Conservation (phyloP, 2,797 vertebrate species). For the Platalea minor region DNA sequence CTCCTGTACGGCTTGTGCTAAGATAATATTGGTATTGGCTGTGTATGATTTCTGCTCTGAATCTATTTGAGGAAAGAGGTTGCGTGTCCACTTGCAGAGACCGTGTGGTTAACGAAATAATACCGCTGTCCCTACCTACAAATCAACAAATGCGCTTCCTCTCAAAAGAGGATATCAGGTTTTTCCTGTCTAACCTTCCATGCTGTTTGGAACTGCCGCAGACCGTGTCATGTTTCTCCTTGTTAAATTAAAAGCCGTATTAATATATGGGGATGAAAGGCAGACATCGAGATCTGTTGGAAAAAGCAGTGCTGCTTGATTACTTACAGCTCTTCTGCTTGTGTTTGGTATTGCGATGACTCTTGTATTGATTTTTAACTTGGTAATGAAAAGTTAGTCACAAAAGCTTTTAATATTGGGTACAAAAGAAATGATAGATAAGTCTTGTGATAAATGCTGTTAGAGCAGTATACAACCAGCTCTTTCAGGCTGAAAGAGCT, state of each 20-base stretch:
- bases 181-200: constrained; percentile 5
- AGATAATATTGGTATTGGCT: fast-evolving
- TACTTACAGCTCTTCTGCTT: not conserved
- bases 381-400: not conserved
- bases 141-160: not conserved
- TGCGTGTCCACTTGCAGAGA: not conserved
- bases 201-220: not conserved
- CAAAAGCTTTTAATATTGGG: not conserved
- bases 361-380: not conserved
- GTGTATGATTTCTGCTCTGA: not conserved
- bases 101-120: not conserved
- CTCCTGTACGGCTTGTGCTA: fast-evolving
- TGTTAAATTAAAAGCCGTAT: not conserved
- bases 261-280: constrained; percentile 4
- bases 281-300: not conserved
- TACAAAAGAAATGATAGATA: not conserved
- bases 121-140: not conserved
- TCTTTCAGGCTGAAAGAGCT: not conserved
- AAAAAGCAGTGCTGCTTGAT: not conserved
- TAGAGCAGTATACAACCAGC: not conserved
- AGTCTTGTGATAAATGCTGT: not conserved
- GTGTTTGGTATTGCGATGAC: not conserved
- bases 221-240: not conserved
- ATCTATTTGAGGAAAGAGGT: not conserved
- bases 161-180: not conserved